Conservation (phyloP, 2,888 invertebrate genomes). For the Drosophila neutralis region DNA sequence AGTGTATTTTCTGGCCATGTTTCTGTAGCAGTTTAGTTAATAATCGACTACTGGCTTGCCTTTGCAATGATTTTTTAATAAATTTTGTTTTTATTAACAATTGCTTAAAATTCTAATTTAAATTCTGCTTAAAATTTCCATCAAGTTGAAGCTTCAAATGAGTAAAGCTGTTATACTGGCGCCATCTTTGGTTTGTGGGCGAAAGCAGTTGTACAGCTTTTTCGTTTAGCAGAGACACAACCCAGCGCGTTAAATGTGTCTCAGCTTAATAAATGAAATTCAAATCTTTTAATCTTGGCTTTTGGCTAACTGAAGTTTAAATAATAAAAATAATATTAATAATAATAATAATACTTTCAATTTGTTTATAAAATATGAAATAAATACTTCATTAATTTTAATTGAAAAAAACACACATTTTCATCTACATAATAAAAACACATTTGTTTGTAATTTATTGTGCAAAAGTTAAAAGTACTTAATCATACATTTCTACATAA, state of each 20-base stretch:
- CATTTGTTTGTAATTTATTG: conserved; percentile 67
- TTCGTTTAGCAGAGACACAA: neutral
- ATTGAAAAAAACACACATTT: neutral
- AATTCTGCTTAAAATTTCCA: neutral
- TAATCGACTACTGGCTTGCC: too few species aligned
- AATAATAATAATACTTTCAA: neutral
- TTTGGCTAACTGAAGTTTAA: neutral
- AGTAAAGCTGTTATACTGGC: neutral
- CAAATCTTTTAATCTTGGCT: neutral
- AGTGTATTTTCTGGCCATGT: neutral
- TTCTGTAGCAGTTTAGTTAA: neutral
- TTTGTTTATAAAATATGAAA: neutral
- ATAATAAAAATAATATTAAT: neutral
- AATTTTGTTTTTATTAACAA: neutral
- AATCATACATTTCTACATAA: conserved; percentile 70
- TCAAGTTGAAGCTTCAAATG: accelerated
- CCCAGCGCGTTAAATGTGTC: neutral
- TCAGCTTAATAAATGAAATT: neutral
- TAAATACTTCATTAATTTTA: neutral
- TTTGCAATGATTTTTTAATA: neutral
- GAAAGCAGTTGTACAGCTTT: neutral
- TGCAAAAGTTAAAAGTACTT: conserved; percentile 76
- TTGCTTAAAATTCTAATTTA: neutral
- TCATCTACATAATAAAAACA: conserved; percentile 69
- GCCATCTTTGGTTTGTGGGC: conserved; percentile 3